Evolutionary conservation across 2,888 invertebrate species (phyloP), one percentile per base, ranked within the genome.

Genomic region (Lysandra bellargus): DNA sequence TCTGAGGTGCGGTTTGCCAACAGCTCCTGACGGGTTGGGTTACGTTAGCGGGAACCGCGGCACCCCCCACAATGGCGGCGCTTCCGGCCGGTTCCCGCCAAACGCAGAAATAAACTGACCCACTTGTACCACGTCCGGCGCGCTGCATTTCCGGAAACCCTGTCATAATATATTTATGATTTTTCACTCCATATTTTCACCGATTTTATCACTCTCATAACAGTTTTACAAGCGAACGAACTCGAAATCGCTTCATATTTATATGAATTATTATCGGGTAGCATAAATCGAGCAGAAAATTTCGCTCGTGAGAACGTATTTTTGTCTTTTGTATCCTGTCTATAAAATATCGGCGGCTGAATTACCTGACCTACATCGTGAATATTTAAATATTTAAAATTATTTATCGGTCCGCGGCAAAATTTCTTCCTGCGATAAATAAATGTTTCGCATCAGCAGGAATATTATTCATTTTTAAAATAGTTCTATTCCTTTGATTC

Each of bases 1-100:
- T 60, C 79, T 53, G 73, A 69, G 76, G 6, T 57, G 78, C 33
- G 44, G 78, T 44, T 78, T 30, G 60, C 74, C 23, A 77, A 78
- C 44, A 53, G 57, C 74, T 74, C 69, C 73, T 81, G 83, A 81
- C 88, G 91, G 90, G 87, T 93, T 90, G 89, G 85, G 89, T 94
- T 93, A 92, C 94, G 93, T 90, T 93, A 91, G 90, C 88, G 90
- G 90, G 92, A 93, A 94, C 92, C 93, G 91, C 89, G 88, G 88
- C 57, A 88, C 90, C 93, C 89, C 92, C 93, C 89, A 94, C 94
- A 94, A 94, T 94, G 93, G 93, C 91, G 92, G 86, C 91, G 88
- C 89, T 92, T 94, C 94, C 94, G 94, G 93, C 92, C 92, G 90
- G 92, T 93, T 94, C 94, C 93, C 94, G 94, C 93, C 94, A 92